Base-by-base conservation (phyloP, 2,113 vertebrate species). In the Myotis davidii region DNA sequence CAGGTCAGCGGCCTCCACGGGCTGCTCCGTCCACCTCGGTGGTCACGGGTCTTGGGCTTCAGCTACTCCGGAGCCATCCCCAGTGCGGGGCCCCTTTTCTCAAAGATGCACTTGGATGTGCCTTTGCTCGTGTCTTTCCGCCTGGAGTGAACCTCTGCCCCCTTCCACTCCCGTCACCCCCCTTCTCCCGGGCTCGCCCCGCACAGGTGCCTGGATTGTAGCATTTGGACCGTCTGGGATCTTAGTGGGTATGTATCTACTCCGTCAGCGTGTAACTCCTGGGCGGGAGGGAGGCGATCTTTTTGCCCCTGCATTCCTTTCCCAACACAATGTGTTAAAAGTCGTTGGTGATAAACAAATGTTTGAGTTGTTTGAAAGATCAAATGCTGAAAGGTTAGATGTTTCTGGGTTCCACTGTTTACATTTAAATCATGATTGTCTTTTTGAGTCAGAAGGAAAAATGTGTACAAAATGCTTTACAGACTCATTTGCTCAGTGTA, bases 361-460 rank as follows among this genome's bases (percentile, higher is more conserved):
- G 39, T 42, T 91, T 72, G 9, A 74, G 64, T 88, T 90, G 23
- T 81, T 85, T 79, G 72, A 86, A 94, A 86, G 83, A 86, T 64
- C 17, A 72, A 0, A 50, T 91, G 6, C 20, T 82, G 32, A 70
- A 90, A 45, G 59, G 3, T 9, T 73, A 17, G 1, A 81, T 39
- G 56, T 90, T 64, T 85, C 50, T n/a, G 54, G 39, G 34, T 84
- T 45, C 32, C 7, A 5, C 16, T 83, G 50, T 67, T 84, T 64
- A 76, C 21, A 65, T 85, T 74, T 81, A 48, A 69, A 42, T 94
- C 27, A 7, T 64, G 59, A 45, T 65, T 92, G n/a, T 70, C 17
- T 78, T 83, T 92, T 87, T 45, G 73, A 93, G 48, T 45, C 52
- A 52, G 54, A 85, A 64, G 72, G 64, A 65, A 72, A 74, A 25